These are phyloP conservation scores for Varanus komodoensis DNA, from an alignment of 2,113 vertebrate species.

Conservation along the genomic window DNA sequence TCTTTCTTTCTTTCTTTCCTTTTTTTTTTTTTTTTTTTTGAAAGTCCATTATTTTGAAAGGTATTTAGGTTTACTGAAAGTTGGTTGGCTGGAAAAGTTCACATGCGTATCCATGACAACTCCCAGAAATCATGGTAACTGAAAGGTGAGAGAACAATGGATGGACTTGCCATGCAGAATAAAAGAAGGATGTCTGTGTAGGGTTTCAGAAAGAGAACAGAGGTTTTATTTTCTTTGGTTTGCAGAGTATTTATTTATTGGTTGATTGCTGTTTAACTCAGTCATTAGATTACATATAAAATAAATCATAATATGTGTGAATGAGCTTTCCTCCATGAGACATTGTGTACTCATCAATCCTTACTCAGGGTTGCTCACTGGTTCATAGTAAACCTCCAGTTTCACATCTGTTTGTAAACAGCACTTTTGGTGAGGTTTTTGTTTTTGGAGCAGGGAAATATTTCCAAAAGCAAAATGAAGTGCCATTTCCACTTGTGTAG, in stretches of 20 bases:
- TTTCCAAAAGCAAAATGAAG: too few relatives aligned
- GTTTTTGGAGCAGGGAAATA: too few relatives aligned
- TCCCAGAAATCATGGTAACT: not conserved
- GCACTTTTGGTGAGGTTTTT: too few relatives aligned
- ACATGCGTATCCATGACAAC: conserved; percentile 16
- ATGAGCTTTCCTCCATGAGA: too few relatives aligned
- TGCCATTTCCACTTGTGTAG: too few relatives aligned
- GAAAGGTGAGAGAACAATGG: conserved; percentile 45
- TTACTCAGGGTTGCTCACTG: too few relatives aligned
- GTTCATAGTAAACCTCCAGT: too few relatives aligned
- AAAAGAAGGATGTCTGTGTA: conserved; percentile 23
- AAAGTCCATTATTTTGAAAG: not conserved
- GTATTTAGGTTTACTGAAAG: not conserved
- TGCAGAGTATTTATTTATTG: not conserved
- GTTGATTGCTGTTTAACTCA: conserved; percentile 6
- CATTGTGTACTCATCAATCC: too few relatives aligned
- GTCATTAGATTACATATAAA: not conserved
- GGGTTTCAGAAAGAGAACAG: conserved; percentile 16
- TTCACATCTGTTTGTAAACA: too few relatives aligned
- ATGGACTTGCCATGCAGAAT: conserved; percentile 31
- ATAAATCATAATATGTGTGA: not conserved
- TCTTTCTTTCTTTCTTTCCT: not conserved
- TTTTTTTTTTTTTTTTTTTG: accelerated
- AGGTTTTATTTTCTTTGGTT: not conserved
- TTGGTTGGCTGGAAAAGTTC: not conserved